Conservation (phyloP, 2,797 vertebrate genomes). For the Thalassophryne amazonica region DNA sequence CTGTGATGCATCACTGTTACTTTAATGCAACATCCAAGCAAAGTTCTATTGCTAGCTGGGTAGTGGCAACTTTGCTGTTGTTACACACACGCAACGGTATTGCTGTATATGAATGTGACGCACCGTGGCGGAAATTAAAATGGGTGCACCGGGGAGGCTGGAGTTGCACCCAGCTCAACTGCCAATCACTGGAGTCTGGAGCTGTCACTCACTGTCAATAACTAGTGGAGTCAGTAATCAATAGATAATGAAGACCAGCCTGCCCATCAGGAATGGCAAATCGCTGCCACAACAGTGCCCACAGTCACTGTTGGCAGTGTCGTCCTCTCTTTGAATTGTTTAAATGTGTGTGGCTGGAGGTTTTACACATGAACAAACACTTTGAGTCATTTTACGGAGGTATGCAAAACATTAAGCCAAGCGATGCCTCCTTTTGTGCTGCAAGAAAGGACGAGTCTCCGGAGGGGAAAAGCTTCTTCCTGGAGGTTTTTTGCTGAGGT, state of each 20-base stretch:
- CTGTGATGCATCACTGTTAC: too few species aligned
- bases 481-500: neutral
- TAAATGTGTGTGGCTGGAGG: constrained; percentile 24
- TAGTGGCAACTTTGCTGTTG: too few species aligned
- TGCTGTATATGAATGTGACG: too few species aligned
- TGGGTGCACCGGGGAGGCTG: too few species aligned
- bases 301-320: constrained; percentile 36
- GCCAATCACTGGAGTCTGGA: too few species aligned
- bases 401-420: constrained; percentile 22
- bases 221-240: constrained; percentile 30
- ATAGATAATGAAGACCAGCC: constrained; percentile 36
- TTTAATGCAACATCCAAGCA: too few species aligned
- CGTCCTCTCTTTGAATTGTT: constrained; percentile 55
- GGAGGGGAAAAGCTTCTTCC: neutral
- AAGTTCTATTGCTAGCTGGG: too few species aligned
- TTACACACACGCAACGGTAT: too few species aligned
- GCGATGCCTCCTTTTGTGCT: neutral
- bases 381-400: constrained; percentile 29
- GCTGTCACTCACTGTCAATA: too few species aligned
- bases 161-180: too few species aligned
- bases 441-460: constrained; percentile 1
- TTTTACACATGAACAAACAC: constrained; percentile 55
- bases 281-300: constrained; percentile 14
- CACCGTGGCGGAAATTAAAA: too few species aligned
- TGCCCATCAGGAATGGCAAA: constrained; percentile 19